Evolutionary conservation across 2,888 invertebrate species (phyloP), one percentile per base, ranked within the genome.

Genomic region (Enchytraeus crypticus): DNA sequence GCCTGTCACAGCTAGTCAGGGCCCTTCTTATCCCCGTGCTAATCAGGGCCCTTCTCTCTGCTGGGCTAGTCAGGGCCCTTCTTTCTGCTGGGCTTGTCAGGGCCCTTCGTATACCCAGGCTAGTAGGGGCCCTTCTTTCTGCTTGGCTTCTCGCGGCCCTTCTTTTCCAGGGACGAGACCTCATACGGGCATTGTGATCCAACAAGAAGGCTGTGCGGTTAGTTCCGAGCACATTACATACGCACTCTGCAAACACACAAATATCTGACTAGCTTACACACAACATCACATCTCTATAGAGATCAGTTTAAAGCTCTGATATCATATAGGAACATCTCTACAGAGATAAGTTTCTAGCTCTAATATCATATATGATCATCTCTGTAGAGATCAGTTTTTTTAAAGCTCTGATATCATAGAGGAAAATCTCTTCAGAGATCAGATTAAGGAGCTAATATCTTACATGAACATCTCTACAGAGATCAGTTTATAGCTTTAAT

Each of bases 191-290:
- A n/a, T n/a, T n/a, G n/a, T n/a, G n/a, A n/a, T n/a, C n/a, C n/a
- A n/a, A n/a, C n/a, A 32, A 4, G 27, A 51, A 21, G 29, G 1
- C 21, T 5, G 54, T 18, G 1, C 59, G 53, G 64, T 96, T 89
- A 2, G 83, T 82, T 43, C 84, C 84, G 60, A 97, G 82, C 59
- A 87, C 83, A 74, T 95, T 87, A 77, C 98, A 98, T 29, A 88
- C 86, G 77, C 98, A 98, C 70, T 84, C 88, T 82, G 70, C 43
- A 18, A 60, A 5, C 18, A 11, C 55, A 23, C 18, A 45, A 3
- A 5, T 14, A 8, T 21, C 11, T n/a, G n/a, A 43, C 11, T n/a
- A 43, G 43, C 11, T 14, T 43, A 43, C 11, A 11, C n/a, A 43
- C n/a, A 14, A 43, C n/a, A 43, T 43, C n/a, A 43, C n/a, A n/a